Base-by-base conservation (phyloP, 1,140 invertebrate species). In the Paralvinella palmiformis region DNA sequence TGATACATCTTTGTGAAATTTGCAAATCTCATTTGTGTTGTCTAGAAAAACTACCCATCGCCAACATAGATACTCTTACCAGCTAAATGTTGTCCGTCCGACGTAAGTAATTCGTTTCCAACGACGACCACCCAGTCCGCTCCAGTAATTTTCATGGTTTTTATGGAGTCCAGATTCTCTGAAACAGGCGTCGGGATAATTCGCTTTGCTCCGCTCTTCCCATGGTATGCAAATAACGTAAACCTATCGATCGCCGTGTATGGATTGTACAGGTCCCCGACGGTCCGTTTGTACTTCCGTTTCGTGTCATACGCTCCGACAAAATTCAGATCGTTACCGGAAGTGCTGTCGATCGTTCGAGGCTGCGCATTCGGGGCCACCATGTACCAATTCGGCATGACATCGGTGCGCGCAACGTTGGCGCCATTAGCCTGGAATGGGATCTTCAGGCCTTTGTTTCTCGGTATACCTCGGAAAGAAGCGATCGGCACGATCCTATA, bases 361-460 rank as follows among this genome's bases (percentile, higher is more conserved):
- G 74, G 31, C 7, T 32, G 22, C 13, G 27, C 29, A 29, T 31
- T 31, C 4, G n/a, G 55, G 7, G 55, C 20, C 7, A 33, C 20
- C 7, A 32, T 31, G 55, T 57, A 57, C 55, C 55, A 57, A 29
- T 57, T 57, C 3, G 55, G 65, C 24, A 13, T n/a, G 50, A 53
- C 37, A n/a, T 41, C 37, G 37, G 37, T 41, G 37, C 37, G 37
- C 10, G 10, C n/a, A n/a, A 41, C 37, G 10, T 10, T 41, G 10
- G 10, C 10, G 37, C 10, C 37, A n/a, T 41, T 10, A n/a, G 37
- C 37, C 10, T 10, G 37, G 10, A 24, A 13, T n/a, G 15, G 50
- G 7, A 53, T 7, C 7, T 10, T 22, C 7, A 75, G 72, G 70
- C 72, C 37, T 73, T 73, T 10, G 73, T 71, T 48, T 71, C 64